Evolutionary conservation across 2,797 vertebrate species (phyloP).

Genomic region (Psittacula derbiana): DNA sequence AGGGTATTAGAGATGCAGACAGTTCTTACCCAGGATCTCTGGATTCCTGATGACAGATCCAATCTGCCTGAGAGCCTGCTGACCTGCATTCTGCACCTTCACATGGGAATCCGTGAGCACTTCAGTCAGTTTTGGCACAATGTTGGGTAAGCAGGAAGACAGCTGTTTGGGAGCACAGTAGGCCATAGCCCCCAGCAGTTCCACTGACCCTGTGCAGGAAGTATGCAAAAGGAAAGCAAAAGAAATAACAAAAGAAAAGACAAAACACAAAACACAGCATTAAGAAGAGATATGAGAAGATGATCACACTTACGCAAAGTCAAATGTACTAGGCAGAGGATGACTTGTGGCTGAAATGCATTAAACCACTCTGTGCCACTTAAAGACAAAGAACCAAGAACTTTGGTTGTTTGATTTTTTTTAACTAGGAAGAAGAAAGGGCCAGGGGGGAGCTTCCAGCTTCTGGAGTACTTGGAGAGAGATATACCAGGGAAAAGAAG

Average conservation of each 20-base stretch:
- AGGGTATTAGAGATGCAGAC: not conserved
- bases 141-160: conserved; percentile 96
- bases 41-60: conserved; percentile 98
- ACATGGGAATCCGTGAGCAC: conserved; percentile 97
- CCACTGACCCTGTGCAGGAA: conserved; percentile 87
- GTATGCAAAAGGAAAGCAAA: not conserved
- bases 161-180: conserved; percentile 97
- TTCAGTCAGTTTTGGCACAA: conserved; percentile 96
- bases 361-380: not conserved
- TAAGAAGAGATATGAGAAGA: not conserved
- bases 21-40: conserved; percentile 89
- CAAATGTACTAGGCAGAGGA: not conserved
- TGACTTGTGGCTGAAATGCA: not conserved
- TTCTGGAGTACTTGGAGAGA: not conserved
- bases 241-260: not conserved
- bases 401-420: not conserved
- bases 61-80: conserved; percentile 95
- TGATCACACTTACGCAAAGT: not conserved
- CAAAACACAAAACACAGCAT: not conserved
- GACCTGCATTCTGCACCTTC: conserved; percentile 98
- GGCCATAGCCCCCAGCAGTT: conserved; percentile 95
- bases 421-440: not conserved
- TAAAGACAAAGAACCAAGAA: not conserved
- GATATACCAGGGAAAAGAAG: not conserved
- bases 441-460: not conserved